Evolutionary conservation across 2,113 vertebrate species (phyloP).

Genomic region (Porphyrio hochstetteri): DNA sequence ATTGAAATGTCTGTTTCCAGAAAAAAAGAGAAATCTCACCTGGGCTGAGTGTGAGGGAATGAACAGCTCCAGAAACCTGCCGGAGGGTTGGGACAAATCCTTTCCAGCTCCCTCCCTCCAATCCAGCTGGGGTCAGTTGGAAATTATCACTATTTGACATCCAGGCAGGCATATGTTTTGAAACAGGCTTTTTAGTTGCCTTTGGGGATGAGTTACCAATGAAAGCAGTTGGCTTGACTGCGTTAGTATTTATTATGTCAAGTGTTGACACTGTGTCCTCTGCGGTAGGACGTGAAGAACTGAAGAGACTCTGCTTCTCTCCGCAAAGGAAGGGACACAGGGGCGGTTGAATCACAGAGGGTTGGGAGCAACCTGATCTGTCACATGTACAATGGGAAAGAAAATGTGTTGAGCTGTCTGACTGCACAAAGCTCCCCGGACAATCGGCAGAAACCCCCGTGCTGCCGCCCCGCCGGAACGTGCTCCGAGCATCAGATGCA

Average conservation of each 20-base stretch:
- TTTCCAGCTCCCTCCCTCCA: not conserved
- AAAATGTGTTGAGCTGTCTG: not conserved
- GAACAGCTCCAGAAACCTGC: not conserved
- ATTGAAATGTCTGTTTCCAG: not conserved
- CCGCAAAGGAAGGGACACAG: fast-evolving
- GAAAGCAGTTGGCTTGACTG: not conserved
- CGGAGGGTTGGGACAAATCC: not conserved
- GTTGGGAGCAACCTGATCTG: not conserved
- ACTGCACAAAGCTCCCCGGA: not conserved
- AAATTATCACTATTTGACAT: not conserved
- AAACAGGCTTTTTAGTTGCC: not conserved
- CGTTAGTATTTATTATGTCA: not conserved
- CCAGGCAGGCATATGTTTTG: not conserved
- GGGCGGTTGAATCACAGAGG: not conserved
- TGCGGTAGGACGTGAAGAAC: not conserved
- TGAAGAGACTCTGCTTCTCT: not conserved
- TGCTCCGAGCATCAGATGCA: not conserved
- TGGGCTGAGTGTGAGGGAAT: not conserved
- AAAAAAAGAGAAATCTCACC: not conserved
- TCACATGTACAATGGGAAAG: not conserved
- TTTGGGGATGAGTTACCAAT: not conserved
- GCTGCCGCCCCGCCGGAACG: fast-evolving
- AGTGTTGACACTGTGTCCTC: not conserved
- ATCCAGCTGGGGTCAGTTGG: not conserved
- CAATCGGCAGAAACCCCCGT: fast-evolving